A percentile compares a stretch with the other conserved stretches of the same genome.
Conservation (phyloP, 1,140 invertebrate genomes). For the Rhopalosiphum padi region DNA sequence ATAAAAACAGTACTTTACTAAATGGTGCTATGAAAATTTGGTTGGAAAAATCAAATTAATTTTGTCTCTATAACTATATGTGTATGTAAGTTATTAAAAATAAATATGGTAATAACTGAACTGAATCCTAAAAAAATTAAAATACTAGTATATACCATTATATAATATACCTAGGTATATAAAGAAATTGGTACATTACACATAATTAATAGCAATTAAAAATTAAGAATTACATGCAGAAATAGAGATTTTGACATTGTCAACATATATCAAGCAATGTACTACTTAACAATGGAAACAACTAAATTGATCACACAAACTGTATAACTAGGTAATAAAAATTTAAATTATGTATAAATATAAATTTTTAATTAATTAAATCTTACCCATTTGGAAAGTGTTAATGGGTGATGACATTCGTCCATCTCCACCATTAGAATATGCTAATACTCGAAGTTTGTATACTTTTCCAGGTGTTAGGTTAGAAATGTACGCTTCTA, state of each 20-base stretch:
- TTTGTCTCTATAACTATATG: not conserved
- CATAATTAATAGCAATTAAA: not conserved
- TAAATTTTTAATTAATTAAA: not conserved
- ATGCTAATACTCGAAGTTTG: constrained; percentile 88
- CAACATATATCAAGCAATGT: not conserved
- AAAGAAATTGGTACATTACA: too few species aligned
- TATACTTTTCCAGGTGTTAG: constrained; percentile 87
- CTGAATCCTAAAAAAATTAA: too few species aligned
- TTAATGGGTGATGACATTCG: constrained; percentile 92
- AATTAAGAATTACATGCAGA: not conserved
- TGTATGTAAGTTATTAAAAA: not conserved
- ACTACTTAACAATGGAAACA: not conserved
- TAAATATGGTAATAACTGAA: not conserved
- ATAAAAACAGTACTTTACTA: not conserved
- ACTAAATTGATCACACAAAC: not conserved
- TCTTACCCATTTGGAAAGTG: constrained; percentile 82
- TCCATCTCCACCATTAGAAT: constrained; percentile 92
- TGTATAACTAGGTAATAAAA: not conserved
- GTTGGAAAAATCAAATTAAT: not conserved
- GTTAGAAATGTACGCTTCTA: constrained; percentile 79
- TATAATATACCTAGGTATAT: too few species aligned
- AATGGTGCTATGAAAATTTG: not conserved
- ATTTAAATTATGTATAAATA: not conserved
- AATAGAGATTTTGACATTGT: not conserved
- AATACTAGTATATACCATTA: too few species aligned